Evolutionary conservation across 2,888 invertebrate genomes (phyloP), one percentile per base, ranked within the genome.

Genomic region (Norana najaformis): DNA sequence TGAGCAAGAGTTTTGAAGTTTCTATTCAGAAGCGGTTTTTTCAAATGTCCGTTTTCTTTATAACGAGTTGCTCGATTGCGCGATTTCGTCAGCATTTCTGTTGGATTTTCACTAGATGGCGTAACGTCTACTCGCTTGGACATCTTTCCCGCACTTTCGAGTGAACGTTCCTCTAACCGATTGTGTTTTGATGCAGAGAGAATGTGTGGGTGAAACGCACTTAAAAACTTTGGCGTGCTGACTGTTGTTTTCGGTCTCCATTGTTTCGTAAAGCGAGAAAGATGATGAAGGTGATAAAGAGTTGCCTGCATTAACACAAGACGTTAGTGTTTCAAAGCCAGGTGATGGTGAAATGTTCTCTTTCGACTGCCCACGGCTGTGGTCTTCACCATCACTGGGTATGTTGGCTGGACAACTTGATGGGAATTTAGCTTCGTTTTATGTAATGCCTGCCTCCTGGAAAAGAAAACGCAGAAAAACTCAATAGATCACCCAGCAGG

Each of bases 231-330:
- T n/a, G 1, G 16, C 69, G n/a, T 69, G 30, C 13, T 47, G 23
- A 47, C 2, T 47, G 23, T 47, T 23, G 20, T 69, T 13, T 30
- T n/a, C 69, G 8, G n/a, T 69, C n/a, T 69, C n/a, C 69, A 69
- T n/a, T n/a, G 69, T 69, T n/a, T 69, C 30, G n/a, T 69, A 69
- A n/a, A 30, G 6, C 30, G 69, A 69, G 8, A n/a, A 69, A 69
- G 69, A 69, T 69, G 69, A 69, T n/a, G 69, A 69, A 69, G 69
- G n/a, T 69, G 69, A 69, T 69, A 69, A 69, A n/a, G 69, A 69
- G 8, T 11, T 16, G 69, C 13, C n/a, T 69, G 30, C 69, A 8
- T 69, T n/a, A 13, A 5, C 30, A 5, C 6, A 6, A 1, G 69
- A 69, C 8, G 69, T 69, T 69, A 69, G 69, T n/a, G 69, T 69